Base-by-base conservation (phyloP, 2,797 vertebrate species). In the Merluccius polli region DNA sequence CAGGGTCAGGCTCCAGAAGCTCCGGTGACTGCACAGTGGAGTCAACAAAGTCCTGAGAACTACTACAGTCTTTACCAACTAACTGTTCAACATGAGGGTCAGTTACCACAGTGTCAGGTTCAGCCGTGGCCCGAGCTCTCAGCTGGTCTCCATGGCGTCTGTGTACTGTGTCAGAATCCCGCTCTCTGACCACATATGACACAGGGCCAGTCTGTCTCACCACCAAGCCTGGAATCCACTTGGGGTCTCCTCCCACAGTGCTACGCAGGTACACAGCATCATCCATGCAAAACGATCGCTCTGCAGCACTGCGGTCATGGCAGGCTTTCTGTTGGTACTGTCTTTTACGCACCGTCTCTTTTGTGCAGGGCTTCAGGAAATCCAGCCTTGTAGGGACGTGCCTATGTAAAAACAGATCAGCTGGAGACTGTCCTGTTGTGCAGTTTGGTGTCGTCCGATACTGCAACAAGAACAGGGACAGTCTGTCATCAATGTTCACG, bases 321-420 rank as follows among this genome's bases (percentile, higher is more conserved):
- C 71, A 15, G 21, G 36, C 36, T 44, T 78, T 81, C 41, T 78
- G 76, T 24, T 48, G 27, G 32, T 75, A 73, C 30, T 75, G 76
- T 4, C 35, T 72, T 32, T 30, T 44, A 3, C 18, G 10, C 8
- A 41, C 70, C 12, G 33, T 68, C 29, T 44, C 36, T 1, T 27
- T 48, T 12, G 10, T 35, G 36, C 32, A 30, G 4, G 21, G 44
- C 12, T 74, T 73, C 1, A 78, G 48, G 0, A 69, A 48, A 21
- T 70, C 68, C 18, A 75, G 18, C 3, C 33, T 2, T 4, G 74
- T 74, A 4, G 1, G 32, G 27, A 75, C 44, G 27, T 67, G 71
- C 7, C 80, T 63, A 5, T 73, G 30, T 15, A 76, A 18, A 7
- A 81, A 76, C 63, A 76, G 8, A 27, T 71, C n/a, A n/a, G n/a